Evolutionary conservation across 2,888 invertebrate species (phyloP), one percentile per base, ranked within the genome.

Genomic region (Drosophila neonasuta): DNA sequence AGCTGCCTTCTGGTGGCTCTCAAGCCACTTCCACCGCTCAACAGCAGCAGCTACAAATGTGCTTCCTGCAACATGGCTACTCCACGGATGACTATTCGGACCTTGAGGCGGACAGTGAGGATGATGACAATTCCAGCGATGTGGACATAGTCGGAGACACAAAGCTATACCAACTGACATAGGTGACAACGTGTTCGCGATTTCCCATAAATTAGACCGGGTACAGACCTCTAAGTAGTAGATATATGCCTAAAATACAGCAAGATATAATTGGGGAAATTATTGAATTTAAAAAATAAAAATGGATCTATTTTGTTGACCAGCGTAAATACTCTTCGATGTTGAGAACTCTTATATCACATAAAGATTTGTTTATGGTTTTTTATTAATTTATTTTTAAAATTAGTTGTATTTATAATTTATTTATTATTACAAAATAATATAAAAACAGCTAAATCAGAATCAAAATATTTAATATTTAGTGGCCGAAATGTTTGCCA

Each of bases 61-160:
- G 86, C 36, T 79, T 82, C 51, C 76, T 87, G 34, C 86, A 89
- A 54, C 88, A 89, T 54, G 90, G 90, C 34, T 88, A 90, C 67
- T 90, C 90, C 8, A 91, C 90, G 34, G 91, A 91, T 62, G 90
- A 89, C 62, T 90, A 90, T 64, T 89, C 91, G 3, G 90, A 90
- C 54, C 68, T 88, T 29, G 89, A 89, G 60, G 89, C 88, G 50
- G 88, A 88, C 17, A 83, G 80, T 55, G 81, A 84, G 41, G 88
- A 82, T n/a, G 90, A 90, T 42, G 90, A 90, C 10, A 90, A 91
- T 48, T 89, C 89, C 57, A 91, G 91, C 57, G 91, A 91, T 75
- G 91, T 91, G 50, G 91, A 91, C 69, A 91, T 91, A 70, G 83
- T 91, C 20, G 91, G 91, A 20, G 91, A 91, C 65, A 65, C 88